Conservation (phyloP, 2,888 invertebrate species). For the Zygaena filipendulae region DNA sequence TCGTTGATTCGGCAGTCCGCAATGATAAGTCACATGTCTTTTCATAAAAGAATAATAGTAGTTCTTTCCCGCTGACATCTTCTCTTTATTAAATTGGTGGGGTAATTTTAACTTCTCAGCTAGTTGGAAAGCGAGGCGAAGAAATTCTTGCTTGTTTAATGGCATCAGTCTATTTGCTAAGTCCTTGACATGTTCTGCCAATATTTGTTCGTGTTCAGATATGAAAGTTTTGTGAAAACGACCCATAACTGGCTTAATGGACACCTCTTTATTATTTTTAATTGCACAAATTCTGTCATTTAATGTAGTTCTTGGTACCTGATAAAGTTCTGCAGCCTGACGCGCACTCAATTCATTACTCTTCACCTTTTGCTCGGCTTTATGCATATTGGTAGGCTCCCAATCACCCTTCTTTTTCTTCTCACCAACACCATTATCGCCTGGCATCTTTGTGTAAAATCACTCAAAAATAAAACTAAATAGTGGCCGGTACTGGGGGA, state of each 20-base stretch:
- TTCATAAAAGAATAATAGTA: constrained; percentile 8
- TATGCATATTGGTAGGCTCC: constrained; percentile 13
- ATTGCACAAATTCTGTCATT: constrained; percentile 7
- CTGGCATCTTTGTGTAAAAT: constrained; percentile 14
- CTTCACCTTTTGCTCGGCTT: constrained; percentile 13
- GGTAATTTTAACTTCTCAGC: constrained; percentile 9
- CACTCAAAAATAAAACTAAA: constrained; percentile 3
- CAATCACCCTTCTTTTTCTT: constrained; percentile 14
- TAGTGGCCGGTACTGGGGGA: constrained; percentile 7
- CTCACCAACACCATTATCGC: constrained; percentile 13
- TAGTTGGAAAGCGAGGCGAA: constrained; percentile 10
- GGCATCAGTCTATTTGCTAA: constrained; percentile 7
- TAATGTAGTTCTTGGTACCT: constrained; percentile 11
- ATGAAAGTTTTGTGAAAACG: constrained; percentile 8
- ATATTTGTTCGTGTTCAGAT: constrained; percentile 7
- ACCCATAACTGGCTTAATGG: constrained; percentile 5
- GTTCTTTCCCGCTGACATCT: constrained; percentile 4
- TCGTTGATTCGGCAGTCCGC: constrained; percentile 7
- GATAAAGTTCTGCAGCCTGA: constrained; percentile 4
- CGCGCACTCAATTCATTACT: constrained; percentile 14
- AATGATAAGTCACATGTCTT: constrained; percentile 9
- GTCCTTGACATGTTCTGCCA: constrained; percentile 8
- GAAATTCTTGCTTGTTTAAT: constrained; percentile 10
- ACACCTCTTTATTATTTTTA: constrained; percentile 6
- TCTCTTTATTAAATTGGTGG: constrained; percentile 9